Evolutionary conservation across 2,888 invertebrate species (phyloP).

Genomic region (Aquatica leii): DNA sequence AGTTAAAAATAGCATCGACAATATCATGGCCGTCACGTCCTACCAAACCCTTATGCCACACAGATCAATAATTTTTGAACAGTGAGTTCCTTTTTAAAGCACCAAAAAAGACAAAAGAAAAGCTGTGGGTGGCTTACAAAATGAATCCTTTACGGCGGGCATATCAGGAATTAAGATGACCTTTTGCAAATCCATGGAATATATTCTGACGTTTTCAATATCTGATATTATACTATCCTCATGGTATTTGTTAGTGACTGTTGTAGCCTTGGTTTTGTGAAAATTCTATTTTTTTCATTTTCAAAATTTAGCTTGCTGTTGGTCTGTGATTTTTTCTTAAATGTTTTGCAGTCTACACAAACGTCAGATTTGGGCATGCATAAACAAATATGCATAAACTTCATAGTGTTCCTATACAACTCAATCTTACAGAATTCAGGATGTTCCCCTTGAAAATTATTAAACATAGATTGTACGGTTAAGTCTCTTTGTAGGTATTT

Average conservation of each 20-base stretch:
- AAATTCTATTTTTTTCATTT: background rate
- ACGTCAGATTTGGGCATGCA: slow-evolving; percentile 4
- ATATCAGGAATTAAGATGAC: slow-evolving; percentile 33
- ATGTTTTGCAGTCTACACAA: slow-evolving; percentile 9
- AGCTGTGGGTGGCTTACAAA: slow-evolving; percentile 28
- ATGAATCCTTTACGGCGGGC: slow-evolving; percentile 27
- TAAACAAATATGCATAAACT: background rate
- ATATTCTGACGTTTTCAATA: slow-evolving; percentile 12
- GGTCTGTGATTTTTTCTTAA: too few species aligned
- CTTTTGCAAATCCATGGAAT: slow-evolving; percentile 37
- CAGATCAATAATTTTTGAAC: slow-evolving; percentile 19
- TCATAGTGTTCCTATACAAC: slow-evolving; percentile 5
- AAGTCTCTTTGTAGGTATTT: too few species aligned
- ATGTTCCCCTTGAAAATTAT: too few species aligned
- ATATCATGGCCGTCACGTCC: background rate
- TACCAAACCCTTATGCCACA: slow-evolving; percentile 33
- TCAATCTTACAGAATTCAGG: slow-evolving; percentile 7
- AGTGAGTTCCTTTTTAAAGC: slow-evolving; percentile 10
- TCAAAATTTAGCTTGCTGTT: background rate
- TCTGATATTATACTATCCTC: slow-evolving; percentile 1
- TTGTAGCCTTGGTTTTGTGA: background rate
- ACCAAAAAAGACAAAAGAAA: background rate
- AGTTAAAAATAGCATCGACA: slow-evolving; percentile 7
- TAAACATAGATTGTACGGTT: too few species aligned
- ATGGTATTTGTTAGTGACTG: slow-evolving; percentile 7